Conservation (phyloP, 2,797 vertebrate species). For the Alauda arvensis region DNA sequence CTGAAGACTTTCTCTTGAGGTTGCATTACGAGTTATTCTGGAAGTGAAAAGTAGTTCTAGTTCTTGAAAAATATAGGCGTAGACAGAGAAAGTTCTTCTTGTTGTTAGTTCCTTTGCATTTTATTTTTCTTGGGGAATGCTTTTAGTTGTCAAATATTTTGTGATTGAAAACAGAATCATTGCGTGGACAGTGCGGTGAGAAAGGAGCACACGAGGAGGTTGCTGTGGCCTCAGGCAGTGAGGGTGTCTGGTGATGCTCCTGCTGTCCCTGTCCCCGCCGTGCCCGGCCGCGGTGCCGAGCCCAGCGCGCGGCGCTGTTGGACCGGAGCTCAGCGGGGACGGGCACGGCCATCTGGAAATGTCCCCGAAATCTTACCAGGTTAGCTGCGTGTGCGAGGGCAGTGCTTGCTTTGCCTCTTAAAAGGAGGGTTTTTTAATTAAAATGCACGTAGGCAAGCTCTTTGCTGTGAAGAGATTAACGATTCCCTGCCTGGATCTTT, state of each 20-base stretch:
- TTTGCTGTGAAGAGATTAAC: background rate
- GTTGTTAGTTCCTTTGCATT: background rate
- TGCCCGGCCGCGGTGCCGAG: too few relatives aligned
- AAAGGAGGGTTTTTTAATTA: background rate
- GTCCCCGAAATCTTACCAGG: background rate
- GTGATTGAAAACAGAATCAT: background rate
- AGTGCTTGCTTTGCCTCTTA: background rate
- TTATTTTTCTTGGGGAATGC: background rate
- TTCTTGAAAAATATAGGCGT: background rate
- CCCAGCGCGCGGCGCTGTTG: background rate
- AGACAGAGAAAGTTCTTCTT: background rate
- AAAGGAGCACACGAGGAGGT: background rate
- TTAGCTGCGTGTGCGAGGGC: accelerated
- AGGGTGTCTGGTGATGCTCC: too few relatives aligned
- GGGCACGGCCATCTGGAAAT: accelerated
- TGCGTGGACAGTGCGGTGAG: background rate
- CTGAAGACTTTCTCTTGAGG: background rate
- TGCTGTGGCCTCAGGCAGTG: accelerated
- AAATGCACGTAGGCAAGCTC: background rate
- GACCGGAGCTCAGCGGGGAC: background rate
- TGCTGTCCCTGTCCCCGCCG: background rate
- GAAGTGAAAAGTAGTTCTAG: background rate
- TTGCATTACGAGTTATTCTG: background rate
- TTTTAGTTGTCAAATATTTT: background rate
- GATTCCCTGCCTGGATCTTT: background rate